Evolutionary conservation across 1,140 invertebrate genomes (phyloP).

Genomic region (Sycobia sp.): DNA sequence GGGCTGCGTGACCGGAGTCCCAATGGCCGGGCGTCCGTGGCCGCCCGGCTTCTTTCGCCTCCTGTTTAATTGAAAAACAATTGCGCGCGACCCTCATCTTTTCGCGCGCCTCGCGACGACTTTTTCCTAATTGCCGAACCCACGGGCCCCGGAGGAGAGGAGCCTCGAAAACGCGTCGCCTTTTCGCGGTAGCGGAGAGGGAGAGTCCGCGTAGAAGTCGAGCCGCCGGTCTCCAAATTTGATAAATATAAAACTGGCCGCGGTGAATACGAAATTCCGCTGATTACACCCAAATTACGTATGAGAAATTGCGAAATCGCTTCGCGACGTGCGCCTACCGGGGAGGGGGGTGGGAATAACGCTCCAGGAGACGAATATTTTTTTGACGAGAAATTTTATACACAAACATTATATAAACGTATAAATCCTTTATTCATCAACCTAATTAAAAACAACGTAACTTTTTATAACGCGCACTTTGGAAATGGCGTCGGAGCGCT

Average conservation of each 20-base stretch:
- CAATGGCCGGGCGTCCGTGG: constrained; percentile 20
- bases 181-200: not conserved
- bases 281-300: no score
- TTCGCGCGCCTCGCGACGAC: not conserved
- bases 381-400: no score
- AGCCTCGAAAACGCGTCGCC: no score
- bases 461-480: not conserved
- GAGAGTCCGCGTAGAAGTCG: not conserved
- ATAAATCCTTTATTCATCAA: constrained; percentile 18
- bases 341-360: no score
- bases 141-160: no score
- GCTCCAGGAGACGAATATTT: no score
- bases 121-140: no score
- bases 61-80: constrained; percentile 23
- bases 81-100: constrained; percentile 26
- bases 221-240: not conserved
- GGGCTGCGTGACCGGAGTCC: constrained; percentile 52
- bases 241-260: no score
- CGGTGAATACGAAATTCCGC: no score
- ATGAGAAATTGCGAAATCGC: no score
- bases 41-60: constrained; percentile 11
- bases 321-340: no score
- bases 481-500: not conserved
- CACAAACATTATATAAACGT: not conserved
- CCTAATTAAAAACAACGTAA: constrained; percentile 22